Evolutionary conservation across 2,113 vertebrate species (phyloP), one percentile per base, ranked within the genome.

Genomic region (Clinocottus analis): DNA sequence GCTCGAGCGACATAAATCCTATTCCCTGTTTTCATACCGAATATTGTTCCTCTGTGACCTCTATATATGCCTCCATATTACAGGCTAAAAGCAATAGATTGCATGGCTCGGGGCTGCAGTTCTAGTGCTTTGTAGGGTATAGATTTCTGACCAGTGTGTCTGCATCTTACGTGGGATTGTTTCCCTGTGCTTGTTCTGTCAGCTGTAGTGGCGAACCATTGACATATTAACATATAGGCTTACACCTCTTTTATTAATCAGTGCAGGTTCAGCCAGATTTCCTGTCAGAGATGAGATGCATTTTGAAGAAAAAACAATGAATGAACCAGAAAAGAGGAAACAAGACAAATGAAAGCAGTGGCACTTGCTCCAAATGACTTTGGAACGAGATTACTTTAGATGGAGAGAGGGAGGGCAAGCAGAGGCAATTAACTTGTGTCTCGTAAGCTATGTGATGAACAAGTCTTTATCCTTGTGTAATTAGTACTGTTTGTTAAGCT

Each of bases 401-500:
- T 79, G 66, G 79, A 74, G 73, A 76, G 76, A 65, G 80, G 71
- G 77, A 83, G 86, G 23, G 87, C 89, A 88, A 86, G 85, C 80
- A 59, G 88, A 94, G 77, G 94, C 92, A 94, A 95, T 94, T 94
- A 94, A 91, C 92, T 90, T 76, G 88, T 86, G 91, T 90, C 93
- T 91, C 85, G 43, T 94, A 94, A 94, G 93, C 93, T 73, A 79
- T 82, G 83, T 90, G 92, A 94, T 93, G 93, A 94, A 92, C 91
- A 93, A 81, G 93, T 87, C 92, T 93, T 94, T 91, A 94, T 94
- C 88, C 91, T 75, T 33, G 77, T 94, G 90, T 94, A 94, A 95
- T 95, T 95, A 94, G 92, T 74, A 68, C 83, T 90, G 93, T 94
- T 93, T 95, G 91, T 94, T 90, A 94, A 93, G 91, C 87, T 90